Conservation (phyloP, 2,888 invertebrate genomes). For the Blastobasis adustella region DNA sequence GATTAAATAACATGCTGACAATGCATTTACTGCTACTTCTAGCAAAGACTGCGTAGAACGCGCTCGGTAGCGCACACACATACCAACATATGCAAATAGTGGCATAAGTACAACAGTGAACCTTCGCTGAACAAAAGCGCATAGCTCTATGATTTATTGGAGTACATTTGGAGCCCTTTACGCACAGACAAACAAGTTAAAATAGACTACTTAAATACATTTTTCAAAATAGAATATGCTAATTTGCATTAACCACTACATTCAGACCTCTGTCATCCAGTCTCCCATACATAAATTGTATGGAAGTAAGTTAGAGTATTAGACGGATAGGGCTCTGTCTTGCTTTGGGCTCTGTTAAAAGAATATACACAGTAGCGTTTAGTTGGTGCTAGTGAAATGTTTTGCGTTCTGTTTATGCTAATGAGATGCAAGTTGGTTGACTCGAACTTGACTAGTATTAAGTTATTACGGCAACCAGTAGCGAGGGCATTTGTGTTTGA, state of each 20-base stretch:
- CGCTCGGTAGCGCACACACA: no score
- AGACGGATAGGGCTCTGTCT: no score
- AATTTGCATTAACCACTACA: constrained; percentile 17
- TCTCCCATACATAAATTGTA: constrained; percentile 5
- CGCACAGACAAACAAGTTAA: constrained; percentile 39
- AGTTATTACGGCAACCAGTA: not conserved
- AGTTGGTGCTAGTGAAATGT: constrained; percentile 20
- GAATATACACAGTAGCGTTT: constrained; percentile 25
- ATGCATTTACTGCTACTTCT: no score
- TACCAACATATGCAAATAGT: no score
- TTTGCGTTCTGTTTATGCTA: constrained; percentile 25
- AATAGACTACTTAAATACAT: constrained; percentile 57
- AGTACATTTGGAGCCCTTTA: constrained; percentile 40
- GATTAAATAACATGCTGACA: no score
- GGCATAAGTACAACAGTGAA: no score
- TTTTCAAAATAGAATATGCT: constrained; percentile 50
- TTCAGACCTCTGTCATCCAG: constrained; percentile 5
- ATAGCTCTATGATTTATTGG: constrained; percentile 30
- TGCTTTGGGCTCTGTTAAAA: not conserved
- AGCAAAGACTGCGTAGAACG: no score
- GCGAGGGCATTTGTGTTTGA: not conserved
- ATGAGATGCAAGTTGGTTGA: constrained; percentile 20
- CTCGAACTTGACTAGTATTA: no score
- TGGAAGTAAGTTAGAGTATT: no score
- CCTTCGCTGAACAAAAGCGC: no score